phyloP scores from a whole-genome alignment of 2,797 vertebrate genomes.

The Helostoma temminkii region DNA sequence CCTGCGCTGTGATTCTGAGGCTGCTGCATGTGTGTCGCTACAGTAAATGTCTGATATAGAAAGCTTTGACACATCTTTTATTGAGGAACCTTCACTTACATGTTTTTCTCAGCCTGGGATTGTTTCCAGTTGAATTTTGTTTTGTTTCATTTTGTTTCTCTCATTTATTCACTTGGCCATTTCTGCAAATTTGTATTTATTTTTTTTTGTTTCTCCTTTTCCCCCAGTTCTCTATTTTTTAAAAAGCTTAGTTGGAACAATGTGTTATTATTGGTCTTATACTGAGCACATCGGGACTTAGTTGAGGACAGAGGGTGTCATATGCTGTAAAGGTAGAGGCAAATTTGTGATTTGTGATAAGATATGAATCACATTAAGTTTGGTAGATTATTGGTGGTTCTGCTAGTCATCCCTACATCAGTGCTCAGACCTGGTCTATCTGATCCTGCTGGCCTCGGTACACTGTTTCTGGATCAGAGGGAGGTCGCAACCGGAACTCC shows the following conservation, averaged over 20 bases:
- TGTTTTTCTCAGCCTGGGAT: conserved; percentile 2
- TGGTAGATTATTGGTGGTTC: conserved; percentile 28
- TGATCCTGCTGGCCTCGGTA: conserved; percentile 98
- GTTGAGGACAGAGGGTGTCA: too few species aligned
- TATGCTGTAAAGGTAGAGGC: too few species aligned
- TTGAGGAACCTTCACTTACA: conserved; percentile 40
- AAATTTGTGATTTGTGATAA: neutral
- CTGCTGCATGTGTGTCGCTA: conserved; percentile 12
- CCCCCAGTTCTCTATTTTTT: too few species aligned
- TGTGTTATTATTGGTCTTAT: neutral
- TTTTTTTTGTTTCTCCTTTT: neutral
- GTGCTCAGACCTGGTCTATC: conserved; percentile 93
- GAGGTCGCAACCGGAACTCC: conserved; percentile 94
- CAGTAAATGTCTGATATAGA: conserved; percentile 2
- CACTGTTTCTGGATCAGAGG: conserved; percentile 95
- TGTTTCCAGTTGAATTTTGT: conserved; percentile 1
- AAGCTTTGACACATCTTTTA: conserved; percentile 66
- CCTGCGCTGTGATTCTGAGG: conserved; percentile 8
- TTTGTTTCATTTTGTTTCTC: neutral
- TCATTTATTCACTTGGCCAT: neutral
- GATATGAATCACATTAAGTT: neutral
- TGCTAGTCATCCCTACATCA: conserved; percentile 54
- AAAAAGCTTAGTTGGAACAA: too few species aligned
- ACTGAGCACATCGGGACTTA: neutral
- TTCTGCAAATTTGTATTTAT: neutral